These are phyloP conservation scores for Platyscapa corneri DNA, from an alignment of 1,140 invertebrate species.

Conservation along the genomic window DNA sequence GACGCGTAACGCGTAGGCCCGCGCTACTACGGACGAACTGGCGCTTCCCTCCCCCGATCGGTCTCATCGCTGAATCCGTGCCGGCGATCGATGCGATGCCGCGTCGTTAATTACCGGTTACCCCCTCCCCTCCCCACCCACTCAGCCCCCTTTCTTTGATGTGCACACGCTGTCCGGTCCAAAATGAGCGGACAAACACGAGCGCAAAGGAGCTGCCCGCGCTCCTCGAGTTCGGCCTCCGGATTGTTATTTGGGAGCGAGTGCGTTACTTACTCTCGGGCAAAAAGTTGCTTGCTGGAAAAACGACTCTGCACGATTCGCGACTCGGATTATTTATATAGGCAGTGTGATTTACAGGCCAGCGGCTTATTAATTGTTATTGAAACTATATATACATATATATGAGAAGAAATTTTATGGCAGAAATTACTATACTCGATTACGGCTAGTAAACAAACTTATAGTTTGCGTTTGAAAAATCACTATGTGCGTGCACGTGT, in stretches of 20 bases:
- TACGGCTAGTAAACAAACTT: not conserved
- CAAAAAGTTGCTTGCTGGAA: not conserved
- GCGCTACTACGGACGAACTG: not conserved
- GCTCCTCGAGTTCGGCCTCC: not conserved
- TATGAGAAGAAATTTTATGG: not conserved
- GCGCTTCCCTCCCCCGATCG: too few species aligned
- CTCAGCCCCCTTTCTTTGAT: too few species aligned
- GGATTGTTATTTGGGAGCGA: not conserved
- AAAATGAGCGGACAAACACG: not conserved
- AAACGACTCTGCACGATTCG: not conserved
- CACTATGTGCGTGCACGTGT: not conserved
- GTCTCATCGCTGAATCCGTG: too few species aligned
- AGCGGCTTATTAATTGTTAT: conserved; percentile 42
- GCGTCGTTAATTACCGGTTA: not conserved
- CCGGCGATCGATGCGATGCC: too few species aligned
- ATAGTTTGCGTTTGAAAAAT: not conserved
- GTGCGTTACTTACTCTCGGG: not conserved
- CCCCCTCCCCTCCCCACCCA: not conserved
- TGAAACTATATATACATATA: not conserved
- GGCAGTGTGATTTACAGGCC: conserved; percentile 23
- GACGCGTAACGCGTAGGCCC: too few species aligned
- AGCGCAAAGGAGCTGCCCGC: not conserved
- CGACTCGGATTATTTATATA: conserved; percentile 15
- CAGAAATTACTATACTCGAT: conserved; percentile 1
- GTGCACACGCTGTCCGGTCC: too few species aligned